Evolutionary conservation across 2,888 invertebrate genomes (phyloP), one percentile per base, ranked within the genome.

Genomic region (Pollenia angustigena): DNA sequence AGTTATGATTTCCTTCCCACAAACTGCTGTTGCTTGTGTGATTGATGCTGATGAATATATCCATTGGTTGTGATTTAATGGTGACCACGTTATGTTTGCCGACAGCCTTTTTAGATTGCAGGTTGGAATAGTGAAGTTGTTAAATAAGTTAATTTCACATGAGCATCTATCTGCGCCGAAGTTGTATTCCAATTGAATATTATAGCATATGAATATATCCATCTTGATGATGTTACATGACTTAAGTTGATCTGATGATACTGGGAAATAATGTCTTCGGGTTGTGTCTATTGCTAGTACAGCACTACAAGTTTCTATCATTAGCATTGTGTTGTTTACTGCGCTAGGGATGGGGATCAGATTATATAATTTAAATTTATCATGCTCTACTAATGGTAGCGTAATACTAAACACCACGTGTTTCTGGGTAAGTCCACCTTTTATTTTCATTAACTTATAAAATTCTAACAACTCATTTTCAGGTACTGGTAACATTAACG

Each of bases 131-230:
- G 66, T 23, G 23, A 48, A 23, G 3, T 52, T 69, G 9, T 40
- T 69, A 14, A 69, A 40, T 40, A 69, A 40, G 16, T 42, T 69
- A 4, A 69, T 40, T 69, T 69, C 69, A 16, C 52, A 69, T n/a
- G 9, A 18, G 58, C 72, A 1, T 14, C 11, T 48, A 12, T 48
- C 48, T 48, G 48, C 48, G 10, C 32, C 72, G 10, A 72, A 44
- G 44, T 72, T 44, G n/a, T 72, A 54, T 52, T 56, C 11, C 4
- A 56, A 16, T 71, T 40, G 42, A 4, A 44, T 12, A 56, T 56
- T 40, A n/a, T 23, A 23, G 44, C 42, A 18, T 12, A 71, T 18
- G 18, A 18, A 18, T 18, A 18, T 18, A 18, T 18, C 18, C 1
- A 18, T 18, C 18, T 18, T 18, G 18, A 18, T 18, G 18, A 18